Percentiles rank a stretch among this genome's conserved stretches.
phyloP scores from a whole-genome alignment of 2,113 vertebrate genomes.

The Sapayoa aenigma region DNA sequence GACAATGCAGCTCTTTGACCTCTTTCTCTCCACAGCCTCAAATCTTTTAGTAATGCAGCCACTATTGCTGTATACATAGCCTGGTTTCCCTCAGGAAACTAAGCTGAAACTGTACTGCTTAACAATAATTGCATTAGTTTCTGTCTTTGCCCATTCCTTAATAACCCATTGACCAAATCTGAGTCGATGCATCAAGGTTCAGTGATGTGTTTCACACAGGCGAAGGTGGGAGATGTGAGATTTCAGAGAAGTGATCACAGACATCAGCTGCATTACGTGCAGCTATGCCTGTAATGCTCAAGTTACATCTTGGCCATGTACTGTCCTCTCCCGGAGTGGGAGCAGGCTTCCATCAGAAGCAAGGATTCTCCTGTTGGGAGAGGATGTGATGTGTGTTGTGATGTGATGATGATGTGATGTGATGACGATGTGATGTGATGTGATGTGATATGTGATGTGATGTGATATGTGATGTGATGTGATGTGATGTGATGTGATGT shows the following conservation, averaged over 20 bases:
- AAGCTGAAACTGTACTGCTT: background rate
- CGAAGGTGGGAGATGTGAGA: fast-evolving
- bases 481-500: background rate
- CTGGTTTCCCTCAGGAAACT: background rate
- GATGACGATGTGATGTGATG: background rate
- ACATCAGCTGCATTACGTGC: background rate
- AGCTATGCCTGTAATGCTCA: background rate
- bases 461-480: too few species aligned
- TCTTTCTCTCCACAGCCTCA: background rate
- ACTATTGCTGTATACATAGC: background rate
- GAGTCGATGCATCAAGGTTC: background rate
- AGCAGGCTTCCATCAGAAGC: background rate
- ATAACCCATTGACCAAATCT: background rate
- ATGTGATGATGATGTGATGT: fast-evolving
- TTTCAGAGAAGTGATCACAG: background rate
- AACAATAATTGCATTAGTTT: background rate
- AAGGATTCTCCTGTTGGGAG: background rate
- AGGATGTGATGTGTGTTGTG: background rate
- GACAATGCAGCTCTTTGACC: background rate
- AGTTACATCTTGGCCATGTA: background rate
- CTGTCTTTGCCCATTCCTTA: background rate
- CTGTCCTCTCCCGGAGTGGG: background rate
- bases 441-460: too few species aligned
- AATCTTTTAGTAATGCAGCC: background rate
- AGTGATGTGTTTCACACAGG: background rate